Base-by-base conservation (phyloP, 2,888 invertebrate genomes). In the Aspidiotus rigidus region DNA sequence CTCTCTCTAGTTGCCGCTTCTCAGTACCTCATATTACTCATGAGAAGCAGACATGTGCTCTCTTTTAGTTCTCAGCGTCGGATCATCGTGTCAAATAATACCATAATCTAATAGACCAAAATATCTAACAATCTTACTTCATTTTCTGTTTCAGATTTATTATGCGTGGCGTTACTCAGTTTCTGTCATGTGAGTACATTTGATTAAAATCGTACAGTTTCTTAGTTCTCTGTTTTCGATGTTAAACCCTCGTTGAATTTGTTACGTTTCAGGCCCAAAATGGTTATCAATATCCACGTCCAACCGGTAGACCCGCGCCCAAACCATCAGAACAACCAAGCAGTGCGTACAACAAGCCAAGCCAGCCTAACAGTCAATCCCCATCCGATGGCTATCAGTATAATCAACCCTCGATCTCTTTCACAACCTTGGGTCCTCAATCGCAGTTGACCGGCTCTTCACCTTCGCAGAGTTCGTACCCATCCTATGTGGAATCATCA, bases 211-310 rank as follows among this genome's bases (percentile, higher is more conserved):
- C 7, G 17, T 53, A 39, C 15, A 40, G 40, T 64, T 64, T 41
- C 56, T 17, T 40, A 7, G n/a, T 49, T 5, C 17, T 2, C 40
- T 7, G 28, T 28, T 6, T 2, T 15, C 9, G 40, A 53, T 7
- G 7, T 44, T 28, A 39, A n/a, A 39, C 16, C 41, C 9, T 64
- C 56, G 59, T 16, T 40, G 0, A 13, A 57, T 7, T n/a, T 41
- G 13, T 55, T 9, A 17, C 49, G 49, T 69, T 42, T 5, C 41
- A 69, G 69, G 69, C 69, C 56, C 69, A 69, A 56, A 69, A 62
- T 42, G 69, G 69, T 28, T 69, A 69, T 49, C 69, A 69, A 56
- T 69, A 69, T 39, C 62, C 62, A 11, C 42, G 69, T 28, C 69
- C 69, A 56, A 69, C 54, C n/a, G 69, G 69, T 10, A 57, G 53